These are phyloP conservation scores for Eunapius fragilis DNA, from an alignment of 37 sponge, comb jelly and placozoan species.

Conservation along the genomic window DNA sequence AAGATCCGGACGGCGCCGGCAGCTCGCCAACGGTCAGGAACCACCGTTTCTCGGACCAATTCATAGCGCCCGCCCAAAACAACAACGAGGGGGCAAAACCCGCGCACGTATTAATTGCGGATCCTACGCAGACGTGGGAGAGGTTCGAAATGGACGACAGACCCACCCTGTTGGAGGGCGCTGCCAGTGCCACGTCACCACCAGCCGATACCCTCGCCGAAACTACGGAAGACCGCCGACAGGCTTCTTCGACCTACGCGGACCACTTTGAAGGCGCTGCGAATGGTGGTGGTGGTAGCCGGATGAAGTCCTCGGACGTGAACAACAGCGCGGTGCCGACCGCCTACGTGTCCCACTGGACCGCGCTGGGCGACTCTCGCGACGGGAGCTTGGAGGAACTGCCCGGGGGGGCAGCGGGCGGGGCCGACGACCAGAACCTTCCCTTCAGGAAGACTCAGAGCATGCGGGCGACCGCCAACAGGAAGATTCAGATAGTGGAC, in stretches of 20 bases:
- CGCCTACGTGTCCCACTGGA: slow-evolving; percentile 26
- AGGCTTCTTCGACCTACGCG: not conserved
- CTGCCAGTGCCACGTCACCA: not conserved
- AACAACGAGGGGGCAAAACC: not conserved
- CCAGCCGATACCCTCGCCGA: not conserved
- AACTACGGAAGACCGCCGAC: not conserved
- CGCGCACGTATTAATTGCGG: not conserved
- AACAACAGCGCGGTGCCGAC: not conserved
- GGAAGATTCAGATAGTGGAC: slow-evolving; percentile 60
- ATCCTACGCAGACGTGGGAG: not conserved
- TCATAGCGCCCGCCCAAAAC: not conserved
- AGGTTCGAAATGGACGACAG: not conserved
- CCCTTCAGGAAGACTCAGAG: slow-evolving; percentile 77
- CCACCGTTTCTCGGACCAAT: not conserved
- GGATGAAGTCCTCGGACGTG: not conserved
- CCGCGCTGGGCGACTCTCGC: slow-evolving; percentile 26
- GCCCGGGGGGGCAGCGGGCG: not conserved
- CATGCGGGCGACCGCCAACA: slow-evolving; percentile 57
- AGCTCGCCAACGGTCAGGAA: not conserved
- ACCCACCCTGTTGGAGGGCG: not conserved
- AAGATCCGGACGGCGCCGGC: not conserved
- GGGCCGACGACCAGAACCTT: slow-evolving; percentile 11
- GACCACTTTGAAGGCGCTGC: not conserved
- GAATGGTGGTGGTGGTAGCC: too few relatives aligned
- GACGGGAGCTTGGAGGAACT: not conserved